phyloP scores from a whole-genome alignment of 1,140 invertebrate species.

The Idris sp. region DNA sequence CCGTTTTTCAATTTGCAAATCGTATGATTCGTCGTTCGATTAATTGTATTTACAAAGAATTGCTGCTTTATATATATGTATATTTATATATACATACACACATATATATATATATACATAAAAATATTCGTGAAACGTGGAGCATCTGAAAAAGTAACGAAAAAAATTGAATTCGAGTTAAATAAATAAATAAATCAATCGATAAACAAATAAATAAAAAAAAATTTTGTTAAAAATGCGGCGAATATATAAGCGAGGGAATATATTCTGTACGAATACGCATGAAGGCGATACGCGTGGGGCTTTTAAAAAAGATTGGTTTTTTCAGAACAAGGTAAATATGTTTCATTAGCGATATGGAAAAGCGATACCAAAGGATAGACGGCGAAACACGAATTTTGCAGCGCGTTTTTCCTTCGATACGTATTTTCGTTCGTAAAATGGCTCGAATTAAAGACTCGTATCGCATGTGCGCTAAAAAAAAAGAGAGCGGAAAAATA shows the following conservation, averaged over 20 bases:
- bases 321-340: conserved; percentile 23
- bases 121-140: too few relatives aligned
- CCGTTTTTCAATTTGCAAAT: background rate
- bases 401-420: conserved; percentile 11
- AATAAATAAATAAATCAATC: too few relatives aligned
- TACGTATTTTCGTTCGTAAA: conserved; percentile 18
- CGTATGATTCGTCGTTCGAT: conserved; percentile 7
- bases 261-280: too few relatives aligned
- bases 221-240: background rate
- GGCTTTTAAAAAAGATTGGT: conserved; percentile 30
- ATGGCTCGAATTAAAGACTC: conserved; percentile 21
- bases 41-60: conserved; percentile 5
- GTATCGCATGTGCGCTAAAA: background rate
- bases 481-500: background rate
- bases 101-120: too few relatives aligned
- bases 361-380: conserved; percentile 23
- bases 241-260: background rate
- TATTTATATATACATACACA: too few relatives aligned
- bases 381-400: conserved; percentile 10
- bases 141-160: background rate
- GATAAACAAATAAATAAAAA: background rate
- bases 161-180: background rate
- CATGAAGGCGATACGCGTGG: background rate
- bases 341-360: conserved; percentile 39
- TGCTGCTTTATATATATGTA: too few relatives aligned